Conservation (phyloP, 2,113 vertebrate genomes). For the Holacanthus passer region DNA sequence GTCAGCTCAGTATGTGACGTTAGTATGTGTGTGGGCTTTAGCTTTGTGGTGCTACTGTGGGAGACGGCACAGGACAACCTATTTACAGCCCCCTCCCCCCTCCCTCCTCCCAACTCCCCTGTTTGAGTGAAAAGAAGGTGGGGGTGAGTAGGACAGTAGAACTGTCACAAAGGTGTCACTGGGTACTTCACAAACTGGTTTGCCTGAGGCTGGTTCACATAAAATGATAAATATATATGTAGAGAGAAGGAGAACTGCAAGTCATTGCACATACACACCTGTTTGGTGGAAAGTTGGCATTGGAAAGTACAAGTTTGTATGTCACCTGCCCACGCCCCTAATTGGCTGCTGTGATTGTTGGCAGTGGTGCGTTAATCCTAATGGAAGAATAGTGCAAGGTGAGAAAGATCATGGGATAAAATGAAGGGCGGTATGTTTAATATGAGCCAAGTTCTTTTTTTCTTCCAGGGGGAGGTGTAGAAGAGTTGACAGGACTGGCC, state of each 20-base stretch:
- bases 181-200: slow-evolving; percentile 29
- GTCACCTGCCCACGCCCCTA: slow-evolving; percentile 33
- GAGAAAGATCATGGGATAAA: slow-evolving; percentile 24
- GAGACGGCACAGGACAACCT: slow-evolving; percentile 47
- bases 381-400: slow-evolving; percentile 14
- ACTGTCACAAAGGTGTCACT: slow-evolving; percentile 57
- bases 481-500: slow-evolving; percentile 31
- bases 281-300: slow-evolving; percentile 38
- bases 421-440: slow-evolving; percentile 40
- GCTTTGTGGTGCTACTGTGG: slow-evolving; percentile 51
- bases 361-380: slow-evolving; percentile 18
- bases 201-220: slow-evolving; percentile 5
- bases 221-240: background rate
- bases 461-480: slow-evolving; percentile 3
- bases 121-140: background rate
- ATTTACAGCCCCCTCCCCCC: slow-evolving; percentile 43
- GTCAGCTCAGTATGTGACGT: slow-evolving; percentile 57
- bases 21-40: slow-evolving; percentile 43
- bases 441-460: slow-evolving; percentile 51
- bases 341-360: slow-evolving; percentile 21
- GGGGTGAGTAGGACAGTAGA: slow-evolving; percentile 36
- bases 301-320: slow-evolving; percentile 32
- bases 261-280: slow-evolving; percentile 42
- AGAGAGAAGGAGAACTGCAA: slow-evolving; percentile 4
- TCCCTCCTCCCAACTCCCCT: background rate